Evolutionary conservation across 2,888 invertebrate species (phyloP), one percentile per base, ranked within the genome.

Genomic region (Eupithecia tripunctaria): DNA sequence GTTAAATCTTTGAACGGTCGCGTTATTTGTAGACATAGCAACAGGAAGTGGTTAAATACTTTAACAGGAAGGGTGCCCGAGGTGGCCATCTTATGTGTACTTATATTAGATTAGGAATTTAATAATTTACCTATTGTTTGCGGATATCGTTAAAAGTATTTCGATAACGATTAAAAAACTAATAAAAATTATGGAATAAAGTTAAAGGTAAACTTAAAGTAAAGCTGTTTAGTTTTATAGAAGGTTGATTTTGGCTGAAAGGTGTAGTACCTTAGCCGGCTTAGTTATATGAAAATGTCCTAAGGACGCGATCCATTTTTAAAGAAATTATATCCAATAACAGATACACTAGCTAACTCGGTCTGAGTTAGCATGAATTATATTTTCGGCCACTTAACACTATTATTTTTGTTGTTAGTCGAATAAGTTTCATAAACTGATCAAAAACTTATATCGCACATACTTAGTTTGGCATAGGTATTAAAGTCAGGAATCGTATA

Each of bases 1-100:
- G 91, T 91, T 91, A 90, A 92, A 91, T 91, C 91, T 91, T 90
- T 87, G 85, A 88, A 86, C 86, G 85, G 87, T 87, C 84, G 86
- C 87, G 88, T 90, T 92, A 91, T 93, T 92, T 91, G 91, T 91
- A 88, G 89, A 89, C 85, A 86, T 86, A 63, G 70, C 67, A 90
- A 87, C 86, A 86, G 89, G 90, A 90, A 90, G 87, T 86, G 86
- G 89, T 89, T 92, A 86, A 91, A 87, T 87, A 85, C 80, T 86
- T 88, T 87, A 85, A 32, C 36, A 38, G 12, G 21, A 38, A 4
- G n/a, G 38, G 64, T 64, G 21, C 0, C 64, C 77, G 79, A 72
- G 82, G 79, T 85, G 85, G 80, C 27, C 56, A 77, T 78, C 83
- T 81, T 89, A 85, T 82, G 74, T 75, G 80, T 79, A 84, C 85